Conservation (phyloP, 2,888 invertebrate genomes). For the Aproaerema taeniolella region DNA sequence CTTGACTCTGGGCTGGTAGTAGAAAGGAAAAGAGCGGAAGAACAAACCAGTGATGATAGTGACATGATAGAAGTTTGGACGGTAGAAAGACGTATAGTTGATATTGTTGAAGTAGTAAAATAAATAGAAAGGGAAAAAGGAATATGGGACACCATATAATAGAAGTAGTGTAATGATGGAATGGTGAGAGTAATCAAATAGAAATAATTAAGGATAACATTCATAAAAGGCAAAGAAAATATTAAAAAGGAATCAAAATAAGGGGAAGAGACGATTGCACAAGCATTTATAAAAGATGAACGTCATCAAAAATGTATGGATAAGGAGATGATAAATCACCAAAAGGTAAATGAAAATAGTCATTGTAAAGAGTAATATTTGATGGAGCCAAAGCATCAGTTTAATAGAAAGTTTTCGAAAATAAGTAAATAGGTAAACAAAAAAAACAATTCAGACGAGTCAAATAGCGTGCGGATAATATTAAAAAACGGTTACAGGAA, state of each 20-base stretch:
- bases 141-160: constrained; percentile 1
- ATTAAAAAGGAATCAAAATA: neutral
- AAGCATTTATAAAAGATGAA: constrained; percentile 1
- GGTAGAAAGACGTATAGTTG: too few species aligned
- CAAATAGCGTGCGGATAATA: constrained; percentile 54
- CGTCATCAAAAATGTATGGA: constrained; percentile 1
- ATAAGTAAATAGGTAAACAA: neutral
- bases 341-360: neutral
- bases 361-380: too few species aligned
- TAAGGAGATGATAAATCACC: constrained; percentile 1
- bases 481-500: constrained; percentile 28
- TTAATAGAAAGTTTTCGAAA: too few species aligned
- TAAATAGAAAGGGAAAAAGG: neutral
- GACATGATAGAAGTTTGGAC: too few species aligned
- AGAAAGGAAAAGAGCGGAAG: constrained; percentile 7
- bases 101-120: neutral
- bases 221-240: constrained; percentile 1
- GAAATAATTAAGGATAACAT: neutral
- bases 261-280: neutral
- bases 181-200: constrained; percentile 5
- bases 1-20: constrained; percentile 73
- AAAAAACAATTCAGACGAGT: constrained; percentile 34
- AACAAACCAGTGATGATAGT: too few species aligned
- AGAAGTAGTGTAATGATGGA: constrained; percentile 2
- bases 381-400: too few species aligned